These are phyloP conservation scores for Reticulitermes lucifugus DNA, from an alignment of 2,888 invertebrate species.

Conservation along the genomic window DNA sequence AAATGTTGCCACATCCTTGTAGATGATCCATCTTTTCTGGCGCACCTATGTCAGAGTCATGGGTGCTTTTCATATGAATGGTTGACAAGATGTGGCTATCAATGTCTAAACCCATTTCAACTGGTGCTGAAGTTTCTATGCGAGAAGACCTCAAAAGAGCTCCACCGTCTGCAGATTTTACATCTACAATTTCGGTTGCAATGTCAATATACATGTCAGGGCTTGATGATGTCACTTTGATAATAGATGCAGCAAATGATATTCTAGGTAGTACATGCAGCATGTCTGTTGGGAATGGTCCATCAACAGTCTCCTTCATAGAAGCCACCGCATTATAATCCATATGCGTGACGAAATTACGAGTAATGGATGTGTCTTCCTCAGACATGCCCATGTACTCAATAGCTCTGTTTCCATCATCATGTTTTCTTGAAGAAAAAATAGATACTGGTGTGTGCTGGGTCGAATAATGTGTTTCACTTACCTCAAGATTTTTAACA, in stretches of 20 bases:
- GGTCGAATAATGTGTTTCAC: conserved; percentile 58
- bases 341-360: conserved; percentile 47
- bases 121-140: conserved; percentile 60
- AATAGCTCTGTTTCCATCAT: conserved; percentile 60
- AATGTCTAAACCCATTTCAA: conserved; percentile 62
- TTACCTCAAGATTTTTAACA: conserved; percentile 63
- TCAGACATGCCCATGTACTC: conserved; percentile 63
- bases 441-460: background rate
- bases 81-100: conserved; percentile 63
- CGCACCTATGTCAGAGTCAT: conserved; percentile 63
- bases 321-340: conserved; percentile 54
- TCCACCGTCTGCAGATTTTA: conserved; percentile 63
- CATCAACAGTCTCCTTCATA: conserved; percentile 57
- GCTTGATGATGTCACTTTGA: conserved; percentile 47
- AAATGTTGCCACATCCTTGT: conserved; percentile 63
- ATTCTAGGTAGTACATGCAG: conserved; percentile 23
- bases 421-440: background rate
- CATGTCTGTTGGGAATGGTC: conserved; percentile 57
- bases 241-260: conserved; percentile 30
- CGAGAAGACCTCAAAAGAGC: conserved; percentile 55
- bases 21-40: conserved; percentile 65
- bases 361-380: conserved; percentile 53
- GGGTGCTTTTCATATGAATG: conserved; percentile 64
- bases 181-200: conserved; percentile 55
- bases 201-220: conserved; percentile 52